Percentiles rank a stretch among this genome's conserved stretches.
Evolutionary conservation across 2,797 vertebrate genomes (phyloP).

Genomic region (Peromyscus attwateri): DNA sequence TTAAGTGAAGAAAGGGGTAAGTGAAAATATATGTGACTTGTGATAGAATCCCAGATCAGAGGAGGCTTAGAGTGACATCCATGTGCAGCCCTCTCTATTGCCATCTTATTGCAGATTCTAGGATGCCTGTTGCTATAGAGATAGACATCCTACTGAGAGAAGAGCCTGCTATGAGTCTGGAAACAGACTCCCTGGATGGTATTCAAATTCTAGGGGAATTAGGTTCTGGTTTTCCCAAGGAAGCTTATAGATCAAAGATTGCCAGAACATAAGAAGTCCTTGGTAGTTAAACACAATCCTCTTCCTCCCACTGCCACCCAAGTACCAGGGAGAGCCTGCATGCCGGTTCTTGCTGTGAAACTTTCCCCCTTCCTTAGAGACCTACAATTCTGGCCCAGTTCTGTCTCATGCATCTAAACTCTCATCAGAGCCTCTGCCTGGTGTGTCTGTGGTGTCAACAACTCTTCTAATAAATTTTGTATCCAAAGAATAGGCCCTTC

Average conservation of each 20-base stretch:
- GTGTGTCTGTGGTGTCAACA: background rate
- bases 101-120: background rate
- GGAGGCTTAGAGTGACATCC: background rate
- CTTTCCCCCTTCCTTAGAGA: background rate
- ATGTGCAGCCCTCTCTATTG: background rate
- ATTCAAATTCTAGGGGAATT: background rate
- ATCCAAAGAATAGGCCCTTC: background rate
- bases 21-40: background rate
- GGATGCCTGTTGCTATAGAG: background rate
- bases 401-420: background rate
- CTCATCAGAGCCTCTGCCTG: background rate
- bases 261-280: background rate
- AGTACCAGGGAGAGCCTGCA: background rate
- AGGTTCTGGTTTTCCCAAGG: background rate
- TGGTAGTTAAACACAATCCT: background rate
- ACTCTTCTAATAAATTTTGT: background rate
- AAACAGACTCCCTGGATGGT: background rate
- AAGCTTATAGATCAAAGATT: background rate
- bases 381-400: background rate
- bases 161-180: background rate
- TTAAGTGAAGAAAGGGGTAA: slow-evolving; percentile 16
- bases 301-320: background rate
- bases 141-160: background rate
- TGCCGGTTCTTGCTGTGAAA: background rate
- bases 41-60: background rate